Evolutionary conservation across 2,888 invertebrate genomes (phyloP).

Genomic region (Sarcophaga caerulescens): DNA sequence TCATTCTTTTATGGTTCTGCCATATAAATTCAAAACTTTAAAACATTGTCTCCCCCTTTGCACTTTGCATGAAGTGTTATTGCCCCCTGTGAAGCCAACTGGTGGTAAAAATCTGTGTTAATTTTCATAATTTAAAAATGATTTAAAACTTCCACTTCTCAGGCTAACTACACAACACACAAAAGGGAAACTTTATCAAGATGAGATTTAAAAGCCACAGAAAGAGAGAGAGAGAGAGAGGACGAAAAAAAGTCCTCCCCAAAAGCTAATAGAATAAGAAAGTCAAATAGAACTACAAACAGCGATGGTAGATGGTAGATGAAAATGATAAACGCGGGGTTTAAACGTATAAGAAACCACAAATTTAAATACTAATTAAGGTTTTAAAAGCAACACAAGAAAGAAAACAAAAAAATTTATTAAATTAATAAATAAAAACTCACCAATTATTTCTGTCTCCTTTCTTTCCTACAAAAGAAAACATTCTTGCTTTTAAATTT

Average conservation of each 20-base stretch:
- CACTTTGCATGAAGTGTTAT: not conserved
- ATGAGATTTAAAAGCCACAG: conserved; percentile 26
- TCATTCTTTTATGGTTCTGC: not conserved
- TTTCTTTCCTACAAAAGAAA: not conserved
- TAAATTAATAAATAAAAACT: conserved; percentile 20
- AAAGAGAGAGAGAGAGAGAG: not conserved
- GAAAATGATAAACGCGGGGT: conserved; percentile 17
- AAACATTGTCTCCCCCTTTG: conserved; percentile 2
- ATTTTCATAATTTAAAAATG: conserved; percentile 46
- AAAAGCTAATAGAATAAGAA: not conserved
- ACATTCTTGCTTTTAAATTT: not conserved
- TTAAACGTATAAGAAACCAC: conserved; percentile 5
- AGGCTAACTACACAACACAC: not conserved
- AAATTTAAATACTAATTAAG: conserved; percentile 42
- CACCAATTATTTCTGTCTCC: conserved; percentile 12
- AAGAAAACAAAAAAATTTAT: not conserved
- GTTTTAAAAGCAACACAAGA: not conserved
- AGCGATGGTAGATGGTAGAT: not conserved
- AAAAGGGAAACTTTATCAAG: conserved; percentile 31
- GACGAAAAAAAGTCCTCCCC: not conserved
- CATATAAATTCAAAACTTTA: conserved; percentile 10
- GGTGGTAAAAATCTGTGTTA: conserved; percentile 46
- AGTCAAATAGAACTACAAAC: not conserved
- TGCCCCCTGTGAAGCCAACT: conserved; percentile 1
- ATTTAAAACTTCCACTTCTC: conserved; percentile 22